Conservation (phyloP, 1,140 invertebrate genomes). For the Lucilia cuprina region DNA sequence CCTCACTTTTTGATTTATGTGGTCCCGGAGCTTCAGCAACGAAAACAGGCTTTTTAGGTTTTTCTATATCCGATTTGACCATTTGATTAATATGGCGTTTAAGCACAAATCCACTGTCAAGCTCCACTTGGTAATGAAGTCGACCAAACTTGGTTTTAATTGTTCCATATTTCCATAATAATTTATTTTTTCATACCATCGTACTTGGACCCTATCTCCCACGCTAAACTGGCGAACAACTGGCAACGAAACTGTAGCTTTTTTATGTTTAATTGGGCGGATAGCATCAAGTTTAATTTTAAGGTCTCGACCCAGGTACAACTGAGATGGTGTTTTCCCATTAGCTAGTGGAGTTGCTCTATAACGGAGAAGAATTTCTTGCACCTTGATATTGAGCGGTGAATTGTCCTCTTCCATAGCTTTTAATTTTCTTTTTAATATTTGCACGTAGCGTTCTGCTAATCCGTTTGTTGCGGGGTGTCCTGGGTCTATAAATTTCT, state of each 20-base stretch:
- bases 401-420: slow-evolving; percentile 4
- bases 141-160: background rate
- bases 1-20: background rate
- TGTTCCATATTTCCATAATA: background rate
- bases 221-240: background rate
- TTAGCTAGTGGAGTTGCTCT: slow-evolving; percentile 33
- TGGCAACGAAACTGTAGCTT: background rate
- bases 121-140: background rate
- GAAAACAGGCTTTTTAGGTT: background rate
- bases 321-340: slow-evolving; percentile 15
- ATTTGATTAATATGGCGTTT: slow-evolving; percentile 11
- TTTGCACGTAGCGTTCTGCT: slow-evolving; percentile 29
- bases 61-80: background rate
- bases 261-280: background rate
- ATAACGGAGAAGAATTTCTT: slow-evolving; percentile 31
- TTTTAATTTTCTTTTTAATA: slow-evolving; percentile 27
- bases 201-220: background rate
- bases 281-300: background rate
- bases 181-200: slow-evolving; percentile 14
- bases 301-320: background rate
- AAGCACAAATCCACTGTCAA: background rate
- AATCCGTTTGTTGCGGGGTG: background rate
- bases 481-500: slow-evolving; percentile 4
- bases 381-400: background rate
- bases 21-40: background rate